A percentile compares a stretch with the other conserved stretches of the same genome.
Conservation (phyloP, 2,888 invertebrate genomes). For the Caenorhabditis angaria region DNA sequence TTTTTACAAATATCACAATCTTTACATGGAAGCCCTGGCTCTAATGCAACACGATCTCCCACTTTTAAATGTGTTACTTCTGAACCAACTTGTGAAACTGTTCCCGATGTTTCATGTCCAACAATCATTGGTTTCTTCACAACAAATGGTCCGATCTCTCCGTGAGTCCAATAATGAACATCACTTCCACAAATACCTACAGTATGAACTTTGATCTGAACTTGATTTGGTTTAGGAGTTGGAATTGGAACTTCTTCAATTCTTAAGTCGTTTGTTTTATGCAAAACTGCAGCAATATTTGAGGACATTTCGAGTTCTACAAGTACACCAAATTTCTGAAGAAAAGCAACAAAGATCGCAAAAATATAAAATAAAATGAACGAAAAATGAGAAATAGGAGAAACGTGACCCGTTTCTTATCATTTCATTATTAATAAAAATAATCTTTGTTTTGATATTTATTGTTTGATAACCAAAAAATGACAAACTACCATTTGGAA, state of each 20-base stretch:
- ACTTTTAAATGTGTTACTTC: slow-evolving; percentile 72
- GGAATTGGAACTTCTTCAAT: slow-evolving; percentile 53
- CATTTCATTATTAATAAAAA: no score
- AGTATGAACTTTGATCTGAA: slow-evolving; percentile 79
- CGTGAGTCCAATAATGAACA: slow-evolving; percentile 88
- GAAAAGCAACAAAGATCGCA: background rate
- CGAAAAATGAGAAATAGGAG: background rate
- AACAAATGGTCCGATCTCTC: slow-evolving; percentile 86
- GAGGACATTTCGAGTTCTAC: no score
- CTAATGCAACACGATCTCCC: slow-evolving; percentile 62
- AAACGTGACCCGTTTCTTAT: slow-evolving; percentile 7
- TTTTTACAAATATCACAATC: slow-evolving; percentile 84
- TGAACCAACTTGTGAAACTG: slow-evolving; percentile 79
- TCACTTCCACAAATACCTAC: slow-evolving; percentile 96
- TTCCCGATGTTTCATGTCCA: slow-evolving; percentile 86
- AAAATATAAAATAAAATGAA: background rate
- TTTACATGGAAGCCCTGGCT: slow-evolving; percentile 85
- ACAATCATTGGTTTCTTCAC: slow-evolving; percentile 79
- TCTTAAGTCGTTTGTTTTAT: slow-evolving; percentile 50
- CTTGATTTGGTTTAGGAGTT: slow-evolving; percentile 40
- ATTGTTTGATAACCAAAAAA: background rate
- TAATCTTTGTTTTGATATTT: slow-evolving; percentile 13
- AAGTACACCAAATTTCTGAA: background rate
- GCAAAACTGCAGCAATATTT: slow-evolving; percentile 58
- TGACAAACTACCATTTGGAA: background rate